phyloP scores from a whole-genome alignment of 2,113 vertebrate genomes.

The Motacilla tschutschensis region DNA sequence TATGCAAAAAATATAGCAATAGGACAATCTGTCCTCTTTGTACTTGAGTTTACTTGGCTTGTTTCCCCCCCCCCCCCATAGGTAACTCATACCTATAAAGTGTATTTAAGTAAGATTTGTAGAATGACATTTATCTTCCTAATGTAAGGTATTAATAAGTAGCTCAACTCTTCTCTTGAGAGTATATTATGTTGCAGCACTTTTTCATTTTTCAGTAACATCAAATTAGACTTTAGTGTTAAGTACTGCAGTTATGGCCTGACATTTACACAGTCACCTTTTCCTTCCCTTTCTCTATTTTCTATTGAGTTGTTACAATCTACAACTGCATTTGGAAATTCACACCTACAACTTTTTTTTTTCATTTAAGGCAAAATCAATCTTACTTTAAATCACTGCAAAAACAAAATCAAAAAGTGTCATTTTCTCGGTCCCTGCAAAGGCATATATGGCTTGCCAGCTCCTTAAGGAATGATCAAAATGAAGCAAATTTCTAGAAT shows the following conservation, averaged over 20 bases:
- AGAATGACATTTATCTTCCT: background rate
- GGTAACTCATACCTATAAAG: background rate
- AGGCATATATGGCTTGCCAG: background rate
- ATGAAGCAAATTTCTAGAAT: background rate
- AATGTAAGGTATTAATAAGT: background rate
- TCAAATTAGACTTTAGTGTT: slow-evolving; percentile 15
- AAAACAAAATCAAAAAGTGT: background rate
- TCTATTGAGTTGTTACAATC: slow-evolving; percentile 11
- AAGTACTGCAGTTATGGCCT: background rate
- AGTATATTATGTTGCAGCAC: background rate
- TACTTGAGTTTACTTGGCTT: background rate
- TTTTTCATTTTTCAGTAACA: background rate
- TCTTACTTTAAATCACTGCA: background rate
- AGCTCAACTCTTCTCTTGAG: background rate
- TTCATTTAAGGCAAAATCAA: background rate
- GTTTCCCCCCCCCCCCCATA: background rate
- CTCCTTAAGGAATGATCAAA: background rate
- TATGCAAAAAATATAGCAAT: background rate
- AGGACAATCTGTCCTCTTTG: background rate
- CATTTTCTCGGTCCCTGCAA: background rate
- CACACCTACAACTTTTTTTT: background rate
- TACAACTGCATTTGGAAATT: slow-evolving; percentile 9
- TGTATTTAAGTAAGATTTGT: background rate
- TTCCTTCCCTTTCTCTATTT: background rate
- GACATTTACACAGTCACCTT: slow-evolving; percentile 11